Evolutionary conservation across 2,888 invertebrate genomes (phyloP).

Genomic region (Gryllus longicercus): DNA sequence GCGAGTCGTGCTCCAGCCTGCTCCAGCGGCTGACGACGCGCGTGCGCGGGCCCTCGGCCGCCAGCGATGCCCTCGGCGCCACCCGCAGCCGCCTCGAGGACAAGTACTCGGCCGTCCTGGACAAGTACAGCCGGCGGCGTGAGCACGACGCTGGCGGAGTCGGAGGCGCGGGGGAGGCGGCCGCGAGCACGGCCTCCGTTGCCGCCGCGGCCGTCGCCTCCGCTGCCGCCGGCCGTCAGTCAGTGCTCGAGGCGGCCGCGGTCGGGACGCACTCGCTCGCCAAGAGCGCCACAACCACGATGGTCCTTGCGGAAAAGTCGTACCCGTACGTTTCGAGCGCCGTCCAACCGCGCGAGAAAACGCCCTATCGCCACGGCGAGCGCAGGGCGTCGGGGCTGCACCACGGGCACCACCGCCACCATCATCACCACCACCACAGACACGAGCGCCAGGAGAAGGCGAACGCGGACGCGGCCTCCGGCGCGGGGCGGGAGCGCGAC

Average conservation of each 20-base stretch:
- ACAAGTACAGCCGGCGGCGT: slow-evolving; percentile 59
- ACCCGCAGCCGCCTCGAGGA: slow-evolving; percentile 71
- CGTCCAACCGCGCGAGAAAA: slow-evolving; percentile 55
- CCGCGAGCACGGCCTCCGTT: slow-evolving; percentile 22
- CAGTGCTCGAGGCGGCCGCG: slow-evolving; percentile 45
- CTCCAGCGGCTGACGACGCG: slow-evolving; percentile 73
- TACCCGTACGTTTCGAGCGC: slow-evolving; percentile 55
- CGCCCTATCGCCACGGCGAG: slow-evolving; percentile 55
- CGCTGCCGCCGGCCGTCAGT: background rate
- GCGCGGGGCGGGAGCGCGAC: background rate
- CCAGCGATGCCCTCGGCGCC: slow-evolving; percentile 46
- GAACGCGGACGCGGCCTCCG: background rate
- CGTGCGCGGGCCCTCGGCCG: slow-evolving; percentile 66
- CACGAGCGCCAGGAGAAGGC: background rate
- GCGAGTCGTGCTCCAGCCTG: slow-evolving; percentile 82
- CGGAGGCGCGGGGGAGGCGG: background rate
- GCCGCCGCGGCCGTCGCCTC: background rate
- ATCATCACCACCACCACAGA: background rate
- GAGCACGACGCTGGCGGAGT: slow-evolving; percentile 24
- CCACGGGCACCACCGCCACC: slow-evolving; percentile 37
- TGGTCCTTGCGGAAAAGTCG: slow-evolving; percentile 66
- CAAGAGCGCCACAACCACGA: slow-evolving; percentile 64
- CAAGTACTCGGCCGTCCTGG: slow-evolving; percentile 73
- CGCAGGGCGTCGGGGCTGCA: slow-evolving; percentile 46
- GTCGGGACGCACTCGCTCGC: slow-evolving; percentile 50